Conservation (phyloP, 2,888 invertebrate species). For the Pycnomerus fuliginosus region DNA sequence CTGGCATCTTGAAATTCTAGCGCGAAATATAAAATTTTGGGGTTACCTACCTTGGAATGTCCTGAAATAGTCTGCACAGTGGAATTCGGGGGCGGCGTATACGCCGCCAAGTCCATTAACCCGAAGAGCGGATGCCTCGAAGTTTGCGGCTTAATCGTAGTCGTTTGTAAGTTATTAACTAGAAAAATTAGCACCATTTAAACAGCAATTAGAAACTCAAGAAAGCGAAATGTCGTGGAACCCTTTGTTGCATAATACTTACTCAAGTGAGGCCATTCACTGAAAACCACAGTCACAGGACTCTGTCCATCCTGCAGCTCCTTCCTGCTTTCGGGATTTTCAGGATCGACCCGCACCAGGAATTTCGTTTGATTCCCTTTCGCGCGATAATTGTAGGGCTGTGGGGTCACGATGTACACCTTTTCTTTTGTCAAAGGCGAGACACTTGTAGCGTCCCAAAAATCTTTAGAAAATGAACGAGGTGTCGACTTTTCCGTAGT, state of each 20-base stretch:
- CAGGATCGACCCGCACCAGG: constrained; percentile 36
- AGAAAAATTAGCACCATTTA: constrained; percentile 39
- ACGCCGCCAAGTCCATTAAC: constrained; percentile 56
- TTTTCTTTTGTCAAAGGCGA: constrained; percentile 78
- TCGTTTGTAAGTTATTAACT: constrained; percentile 61
- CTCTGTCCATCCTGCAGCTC: constrained; percentile 26
- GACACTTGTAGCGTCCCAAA: constrained; percentile 69
- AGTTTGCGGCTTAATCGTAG: constrained; percentile 46
- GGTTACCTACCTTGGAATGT: constrained; percentile 64
- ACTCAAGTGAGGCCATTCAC: constrained; percentile 55
- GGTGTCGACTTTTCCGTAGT: constrained; percentile 23
- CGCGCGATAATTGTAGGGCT: constrained; percentile 56
- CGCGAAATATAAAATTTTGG: no score
- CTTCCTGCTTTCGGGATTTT: constrained; percentile 19
- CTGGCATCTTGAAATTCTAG: no score
- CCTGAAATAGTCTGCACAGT: constrained; percentile 61
- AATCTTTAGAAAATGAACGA: no score
- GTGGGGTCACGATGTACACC: constrained; percentile 80
- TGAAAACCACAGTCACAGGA: constrained; percentile 47
- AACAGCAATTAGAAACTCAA: constrained; percentile 14
- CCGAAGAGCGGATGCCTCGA: constrained; percentile 55
- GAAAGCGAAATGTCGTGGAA: neutral
- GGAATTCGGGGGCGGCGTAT: constrained; percentile 55
- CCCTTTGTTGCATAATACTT: constrained; percentile 35
- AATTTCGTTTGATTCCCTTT: constrained; percentile 32